Evolutionary conservation across 1,140 invertebrate species (phyloP), one percentile per base, ranked within the genome.

Genomic region (Colletes latitarsis): DNA sequence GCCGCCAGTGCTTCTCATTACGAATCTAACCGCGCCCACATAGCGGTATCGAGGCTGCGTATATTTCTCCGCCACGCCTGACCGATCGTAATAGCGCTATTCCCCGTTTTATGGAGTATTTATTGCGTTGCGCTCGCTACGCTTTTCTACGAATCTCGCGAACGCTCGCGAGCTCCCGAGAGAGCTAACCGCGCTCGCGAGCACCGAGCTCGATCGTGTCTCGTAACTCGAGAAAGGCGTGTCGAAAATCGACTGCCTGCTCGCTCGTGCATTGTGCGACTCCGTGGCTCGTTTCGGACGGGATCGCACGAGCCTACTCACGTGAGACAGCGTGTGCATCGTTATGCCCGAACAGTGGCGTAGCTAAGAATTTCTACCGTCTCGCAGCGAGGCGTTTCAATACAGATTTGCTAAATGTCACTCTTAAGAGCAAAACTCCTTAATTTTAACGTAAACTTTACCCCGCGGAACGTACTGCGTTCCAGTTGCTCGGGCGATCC

Each of bases 1-100:
- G 17, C 67, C 52, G 74, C 66, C 78, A 82, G 85, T 84, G 83
- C 77, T 72, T 79, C 86, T 88, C 87, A 87, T 88, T 88, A 89
- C 86, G 78, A 86, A 88, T 85, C 90, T 87, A 82, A 84, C 85
- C 88, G 86, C 88, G 89, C 88, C 85, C 86, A 89, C 88, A 88
- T 88, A 89, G 88, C 87, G 88, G 85, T 82, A 87, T 84, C 82
- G 79, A 60, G 78, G 68, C 79, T 81, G 62, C 63, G 71, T 71
- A 76, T 80, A 76, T 80, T 77, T 72, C 73, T 78, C 46, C 68
- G 69, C 76, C 81, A 89, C 75, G 88, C 82, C 86, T 83, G 77
- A 89, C 76, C 82, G 83, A 85, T 55, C 80, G 88, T 78, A 82
- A 85, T 67, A 76, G 30, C 66, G 58, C 60, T 78, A 67, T 73